Conservation (phyloP, 2,888 invertebrate species). For the Marasmarcha lunaedactyla region DNA sequence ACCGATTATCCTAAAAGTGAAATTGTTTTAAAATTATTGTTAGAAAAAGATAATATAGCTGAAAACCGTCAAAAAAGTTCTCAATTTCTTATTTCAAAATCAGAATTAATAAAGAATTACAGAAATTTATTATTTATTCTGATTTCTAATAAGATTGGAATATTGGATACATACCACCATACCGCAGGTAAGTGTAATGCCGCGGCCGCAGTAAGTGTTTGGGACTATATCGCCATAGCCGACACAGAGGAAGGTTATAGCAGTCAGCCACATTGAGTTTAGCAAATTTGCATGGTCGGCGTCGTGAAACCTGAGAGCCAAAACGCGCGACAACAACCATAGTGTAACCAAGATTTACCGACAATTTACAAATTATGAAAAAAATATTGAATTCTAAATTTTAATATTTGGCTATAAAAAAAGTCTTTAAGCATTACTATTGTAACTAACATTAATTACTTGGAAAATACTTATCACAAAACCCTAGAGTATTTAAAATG, state of each 20-base stretch:
- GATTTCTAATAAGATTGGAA: background rate
- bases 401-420: too few species aligned
- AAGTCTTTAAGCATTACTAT: too few species aligned
- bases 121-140: background rate
- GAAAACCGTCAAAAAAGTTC: constrained; percentile 22
- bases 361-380: constrained; percentile 19
- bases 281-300: constrained; percentile 98
- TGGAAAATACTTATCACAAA: too few species aligned
- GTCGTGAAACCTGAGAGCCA: constrained; percentile 91
- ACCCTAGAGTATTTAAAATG: too few species aligned
- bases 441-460: too few species aligned
- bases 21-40: background rate
- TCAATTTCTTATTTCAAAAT: background rate
- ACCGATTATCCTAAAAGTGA: constrained; percentile 30
- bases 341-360: constrained; percentile 37
- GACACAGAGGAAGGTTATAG: constrained; percentile 99
- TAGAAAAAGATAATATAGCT: constrained; percentile 4
- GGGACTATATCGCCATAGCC: constrained; percentile 99
- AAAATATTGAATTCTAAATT: too few species aligned
- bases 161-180: constrained; percentile 91
- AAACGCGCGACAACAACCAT: constrained; percentile 68
- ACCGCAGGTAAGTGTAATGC: constrained; percentile 98
- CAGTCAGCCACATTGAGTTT: constrained; percentile 99
- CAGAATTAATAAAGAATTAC: background rate
- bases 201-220: constrained; percentile 99